Conservation (phyloP, 2,888 invertebrate genomes). For the Oligia fasciuncula region DNA sequence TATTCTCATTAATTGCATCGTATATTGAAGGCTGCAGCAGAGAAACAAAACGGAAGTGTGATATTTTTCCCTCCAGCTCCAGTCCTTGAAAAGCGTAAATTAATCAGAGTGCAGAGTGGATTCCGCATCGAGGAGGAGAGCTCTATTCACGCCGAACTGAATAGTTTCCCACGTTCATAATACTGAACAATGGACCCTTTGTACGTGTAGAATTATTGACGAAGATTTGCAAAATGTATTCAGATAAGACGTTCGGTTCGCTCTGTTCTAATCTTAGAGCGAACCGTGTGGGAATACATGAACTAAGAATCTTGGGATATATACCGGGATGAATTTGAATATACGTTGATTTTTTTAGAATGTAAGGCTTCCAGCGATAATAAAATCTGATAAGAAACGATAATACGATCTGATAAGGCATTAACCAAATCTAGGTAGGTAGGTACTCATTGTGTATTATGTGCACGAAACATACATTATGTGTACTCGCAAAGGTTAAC, state of each 20-base stretch:
- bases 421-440: constrained; percentile 6
- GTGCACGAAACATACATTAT: constrained; percentile 19
- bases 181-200: constrained; percentile 61
- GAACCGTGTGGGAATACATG: constrained; percentile 19
- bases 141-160: constrained; percentile 60
- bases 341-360: not conserved
- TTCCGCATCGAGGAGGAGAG: constrained; percentile 30
- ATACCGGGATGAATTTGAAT: not conserved
- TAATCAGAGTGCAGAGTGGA: constrained; percentile 60
- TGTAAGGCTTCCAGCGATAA: not conserved
- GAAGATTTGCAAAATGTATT: constrained; percentile 57
- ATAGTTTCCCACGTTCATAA: constrained; percentile 63
- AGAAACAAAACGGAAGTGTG: constrained; percentile 5
- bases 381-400: constrained; percentile 30
- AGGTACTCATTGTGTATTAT: constrained; percentile 18
- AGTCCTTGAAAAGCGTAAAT: constrained; percentile 41
- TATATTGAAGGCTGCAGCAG: not conserved
- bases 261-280: constrained; percentile 35
- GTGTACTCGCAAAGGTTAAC: constrained; percentile 5
- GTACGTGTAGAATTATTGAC: constrained; percentile 60
- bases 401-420: constrained; percentile 23
- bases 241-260: constrained; percentile 41
- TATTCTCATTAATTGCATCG: not conserved
- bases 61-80: constrained; percentile 8
- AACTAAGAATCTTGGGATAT: not conserved